Evolutionary conservation across 2,113 vertebrate genomes (phyloP), one percentile per base, ranked within the genome.

Genomic region (Coregonus clupeaformis): DNA sequence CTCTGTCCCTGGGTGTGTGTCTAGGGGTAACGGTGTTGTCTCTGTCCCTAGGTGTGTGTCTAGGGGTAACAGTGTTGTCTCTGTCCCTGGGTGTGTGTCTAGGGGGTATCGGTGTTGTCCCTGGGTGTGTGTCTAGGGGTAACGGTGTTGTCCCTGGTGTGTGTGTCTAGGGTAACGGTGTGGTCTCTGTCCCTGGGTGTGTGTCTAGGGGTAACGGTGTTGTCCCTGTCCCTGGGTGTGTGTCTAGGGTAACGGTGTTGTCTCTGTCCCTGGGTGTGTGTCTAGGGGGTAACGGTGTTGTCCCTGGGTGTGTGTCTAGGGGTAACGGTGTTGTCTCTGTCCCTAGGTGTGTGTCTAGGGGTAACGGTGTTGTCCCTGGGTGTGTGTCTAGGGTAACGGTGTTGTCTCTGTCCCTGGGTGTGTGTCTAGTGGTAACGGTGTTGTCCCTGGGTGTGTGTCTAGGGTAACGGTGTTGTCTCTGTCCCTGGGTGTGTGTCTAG

Each of bases 371-470:
- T n/a, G n/a, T n/a, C n/a, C n/a, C n/a, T n/a, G n/a, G n/a, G n/a
- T n/a, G n/a, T n/a, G n/a, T n/a, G n/a, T n/a, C n/a, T n/a, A n/a
- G 32, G 6, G 5, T 32, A 32, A 6, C 32, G 1, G 32, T 32
- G 32, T 32, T 32, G 6, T 32, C 32, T 14, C 47, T 82, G 52
- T 49, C 1, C 11, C 63, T 59, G 66, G 74, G 62, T 66, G 2
- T 29, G 64, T 22, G 60, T 69, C 59, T 59, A 97, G 96, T 45
- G 95, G 95, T 9, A 97, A 97, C 77, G n/a, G n/a, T n/a, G n/a
- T n/a, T n/a, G n/a, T n/a, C n/a, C n/a, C n/a, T n/a, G n/a, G n/a
- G n/a, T n/a, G n/a, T n/a, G n/a, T n/a, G n/a, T n/a, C n/a, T n/a
- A n/a, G 32, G 6, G 5, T 32, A 32, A 6, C 32, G 1, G 32